Evolutionary conservation across 2,113 vertebrate species (phyloP).

Genomic region (Eonycteris spelaea): DNA sequence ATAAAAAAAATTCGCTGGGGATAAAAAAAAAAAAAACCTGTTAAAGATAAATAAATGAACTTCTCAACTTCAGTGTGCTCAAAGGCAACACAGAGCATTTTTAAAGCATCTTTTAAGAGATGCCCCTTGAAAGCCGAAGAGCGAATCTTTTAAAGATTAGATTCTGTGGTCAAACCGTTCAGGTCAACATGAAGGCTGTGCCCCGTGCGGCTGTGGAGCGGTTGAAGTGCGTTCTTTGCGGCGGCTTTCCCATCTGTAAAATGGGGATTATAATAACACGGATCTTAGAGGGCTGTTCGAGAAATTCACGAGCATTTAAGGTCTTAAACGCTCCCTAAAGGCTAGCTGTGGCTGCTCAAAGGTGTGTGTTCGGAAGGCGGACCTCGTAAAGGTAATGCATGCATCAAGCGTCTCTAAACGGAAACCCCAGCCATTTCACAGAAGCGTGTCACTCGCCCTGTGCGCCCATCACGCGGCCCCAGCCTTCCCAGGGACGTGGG

Average conservation of each 20-base stretch:
- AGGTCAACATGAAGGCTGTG: neutral
- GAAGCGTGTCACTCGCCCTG: neutral
- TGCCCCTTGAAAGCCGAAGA: neutral
- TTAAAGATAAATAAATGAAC: neutral
- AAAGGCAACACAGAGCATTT: neutral
- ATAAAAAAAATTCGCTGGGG: neutral
- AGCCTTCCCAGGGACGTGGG: neutral
- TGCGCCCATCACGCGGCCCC: slow-evolving; percentile 15
- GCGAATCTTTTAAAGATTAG: neutral
- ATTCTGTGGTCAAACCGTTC: neutral
- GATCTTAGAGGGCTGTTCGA: neutral
- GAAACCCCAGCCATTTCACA: neutral
- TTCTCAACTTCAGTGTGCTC: neutral
- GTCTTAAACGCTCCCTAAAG: neutral
- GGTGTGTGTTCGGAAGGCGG: neutral
- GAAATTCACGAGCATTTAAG: neutral
- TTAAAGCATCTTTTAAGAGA: neutral
- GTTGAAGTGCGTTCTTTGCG: neutral
- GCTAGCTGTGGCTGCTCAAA: neutral
- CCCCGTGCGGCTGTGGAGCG: neutral
- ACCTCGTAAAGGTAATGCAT: neutral
- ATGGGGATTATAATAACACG: neutral
- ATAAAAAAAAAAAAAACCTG: too few species aligned
- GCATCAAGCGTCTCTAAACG: neutral
- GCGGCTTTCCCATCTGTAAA: neutral